phyloP scores from a whole-genome alignment of 2,797 vertebrate species.

The Poeciliopsis gracilis region DNA sequence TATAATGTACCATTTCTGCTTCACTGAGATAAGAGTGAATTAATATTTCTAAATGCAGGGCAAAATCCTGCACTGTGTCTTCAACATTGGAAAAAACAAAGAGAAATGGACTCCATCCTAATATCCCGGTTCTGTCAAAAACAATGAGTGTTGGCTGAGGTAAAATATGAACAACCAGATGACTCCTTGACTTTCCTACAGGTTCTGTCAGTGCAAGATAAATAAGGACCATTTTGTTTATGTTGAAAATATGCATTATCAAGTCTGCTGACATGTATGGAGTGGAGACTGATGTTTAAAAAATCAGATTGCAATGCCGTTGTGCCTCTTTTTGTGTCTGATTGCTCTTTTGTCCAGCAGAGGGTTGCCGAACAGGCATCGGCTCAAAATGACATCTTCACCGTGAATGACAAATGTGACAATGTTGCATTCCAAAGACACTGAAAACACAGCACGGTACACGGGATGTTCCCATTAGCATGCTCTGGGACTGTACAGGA shows the following conservation, averaged over 20 bases:
- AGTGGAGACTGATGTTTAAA: constrained; percentile 18
- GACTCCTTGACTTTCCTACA: neutral
- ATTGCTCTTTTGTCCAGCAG: constrained; percentile 50
- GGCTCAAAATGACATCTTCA: constrained; percentile 64
- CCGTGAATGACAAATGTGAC: constrained; percentile 74
- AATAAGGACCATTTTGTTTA: constrained; percentile 68
- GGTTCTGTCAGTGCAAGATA: constrained; percentile 40
- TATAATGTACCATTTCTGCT: constrained; percentile 1
- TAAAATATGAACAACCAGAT: neutral
- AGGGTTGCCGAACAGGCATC: constrained; percentile 50
- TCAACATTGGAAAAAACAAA: constrained; percentile 7
- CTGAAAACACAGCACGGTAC: constrained; percentile 81
- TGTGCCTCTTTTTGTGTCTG: constrained; percentile 35
- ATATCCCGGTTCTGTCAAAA: neutral
- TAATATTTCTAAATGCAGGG: neutral
- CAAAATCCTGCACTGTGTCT: neutral
- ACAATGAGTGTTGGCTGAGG: neutral
- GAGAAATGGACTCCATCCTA: neutral
- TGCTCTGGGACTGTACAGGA: constrained; percentile 81
- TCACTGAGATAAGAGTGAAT: neutral
- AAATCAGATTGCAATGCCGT: constrained; percentile 21
- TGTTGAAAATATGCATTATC: constrained; percentile 35
- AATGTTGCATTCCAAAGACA: constrained; percentile 81
- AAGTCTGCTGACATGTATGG: constrained; percentile 41
- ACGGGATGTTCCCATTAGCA: constrained; percentile 79